phyloP scores from a whole-genome alignment of 1,140 invertebrate species.

The Apis laboriosa region DNA sequence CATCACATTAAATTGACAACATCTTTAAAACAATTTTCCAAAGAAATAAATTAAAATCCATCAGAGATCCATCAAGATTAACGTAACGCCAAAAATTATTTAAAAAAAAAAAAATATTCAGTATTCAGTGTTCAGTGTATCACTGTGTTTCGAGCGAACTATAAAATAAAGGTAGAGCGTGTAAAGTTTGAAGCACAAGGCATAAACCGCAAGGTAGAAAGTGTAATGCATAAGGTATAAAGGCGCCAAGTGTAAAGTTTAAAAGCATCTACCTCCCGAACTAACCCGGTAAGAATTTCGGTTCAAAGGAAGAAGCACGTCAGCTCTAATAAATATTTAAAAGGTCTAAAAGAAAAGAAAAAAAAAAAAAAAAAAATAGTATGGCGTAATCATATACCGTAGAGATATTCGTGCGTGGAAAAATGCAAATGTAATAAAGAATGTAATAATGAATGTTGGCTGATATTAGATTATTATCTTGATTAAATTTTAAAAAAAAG shows the following conservation, averaged over 20 bases:
- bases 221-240: too few species aligned
- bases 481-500: background rate
- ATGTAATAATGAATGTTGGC: background rate
- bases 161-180: too few species aligned
- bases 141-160: too few species aligned
- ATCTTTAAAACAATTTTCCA: too few species aligned
- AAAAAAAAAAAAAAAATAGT: background rate
- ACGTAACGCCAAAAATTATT: too few species aligned
- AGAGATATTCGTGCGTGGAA: background rate
- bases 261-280: background rate
- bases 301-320: background rate
- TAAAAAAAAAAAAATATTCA: too few species aligned
- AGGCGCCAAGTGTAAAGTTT: background rate
- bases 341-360: background rate
- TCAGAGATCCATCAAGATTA: too few species aligned
- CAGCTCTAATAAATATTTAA: slow-evolving; percentile 5
- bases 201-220: background rate
- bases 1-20: too few species aligned
- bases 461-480: background rate
- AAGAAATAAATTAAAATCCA: too few species aligned
- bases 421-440: background rate
- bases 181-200: background rate
- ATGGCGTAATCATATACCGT: background rate
- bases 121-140: too few species aligned
- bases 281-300: background rate